Conservation (phyloP, 2,797 vertebrate species). For the Varecia variegata region DNA sequence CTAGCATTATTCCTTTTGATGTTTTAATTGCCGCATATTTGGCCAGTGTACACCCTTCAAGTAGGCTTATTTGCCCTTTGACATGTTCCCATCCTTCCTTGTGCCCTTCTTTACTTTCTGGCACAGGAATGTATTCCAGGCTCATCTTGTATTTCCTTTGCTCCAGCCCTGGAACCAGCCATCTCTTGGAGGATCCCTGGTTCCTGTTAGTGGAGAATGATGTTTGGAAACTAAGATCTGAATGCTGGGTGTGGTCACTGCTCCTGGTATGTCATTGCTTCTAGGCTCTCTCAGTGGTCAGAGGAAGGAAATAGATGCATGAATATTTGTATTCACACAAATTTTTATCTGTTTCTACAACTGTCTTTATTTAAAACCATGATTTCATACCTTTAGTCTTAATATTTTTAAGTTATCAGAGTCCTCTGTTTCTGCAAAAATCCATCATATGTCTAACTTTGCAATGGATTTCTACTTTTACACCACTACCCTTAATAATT, state of each 20-base stretch:
- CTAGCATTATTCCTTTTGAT: neutral
- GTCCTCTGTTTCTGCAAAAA: slow-evolving; percentile 28
- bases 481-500: neutral
- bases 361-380: neutral
- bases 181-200: neutral
- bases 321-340: neutral
- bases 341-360: neutral
- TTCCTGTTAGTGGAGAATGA: neutral
- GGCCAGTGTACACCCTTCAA: neutral
- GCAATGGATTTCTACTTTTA: neutral
- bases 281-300: neutral
- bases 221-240: neutral
- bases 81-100: neutral
- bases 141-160: neutral
- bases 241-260: neutral
- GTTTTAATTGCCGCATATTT: neutral
- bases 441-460: neutral
- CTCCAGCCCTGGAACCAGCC: neutral
- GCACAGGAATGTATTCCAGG: neutral
- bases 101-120: neutral
- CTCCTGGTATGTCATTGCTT: neutral
- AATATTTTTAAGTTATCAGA: neutral
- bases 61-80: neutral
- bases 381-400: neutral
- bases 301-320: neutral